Percentiles rank a stretch among this genome's conserved stretches.
Evolutionary conservation across 2,797 vertebrate genomes (phyloP).

Genomic region (Pogonophryne albipinna): DNA sequence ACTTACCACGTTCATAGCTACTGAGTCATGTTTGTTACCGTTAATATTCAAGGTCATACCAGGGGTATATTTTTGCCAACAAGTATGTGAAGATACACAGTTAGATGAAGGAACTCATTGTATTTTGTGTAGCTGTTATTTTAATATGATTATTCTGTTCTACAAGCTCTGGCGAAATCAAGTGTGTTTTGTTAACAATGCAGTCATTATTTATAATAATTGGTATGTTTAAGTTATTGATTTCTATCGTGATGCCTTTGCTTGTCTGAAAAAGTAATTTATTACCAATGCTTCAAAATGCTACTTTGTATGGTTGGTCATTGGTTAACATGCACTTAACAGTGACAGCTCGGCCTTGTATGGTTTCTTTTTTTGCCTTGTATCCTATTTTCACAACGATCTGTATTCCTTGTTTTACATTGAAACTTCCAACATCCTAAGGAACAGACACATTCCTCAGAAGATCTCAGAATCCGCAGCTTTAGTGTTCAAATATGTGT

Average conservation of each 20-base stretch:
- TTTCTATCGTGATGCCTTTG: slow-evolving; percentile 70
- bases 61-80: slow-evolving; percentile 39
- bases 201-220: slow-evolving; percentile 76
- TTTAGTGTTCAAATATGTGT: slow-evolving; percentile 57
- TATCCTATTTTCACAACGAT: slow-evolving; percentile 6
- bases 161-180: slow-evolving; percentile 49
- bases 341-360: slow-evolving; percentile 47
- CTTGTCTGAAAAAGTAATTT: slow-evolving; percentile 59
- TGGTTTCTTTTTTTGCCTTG: slow-evolving; percentile 3
- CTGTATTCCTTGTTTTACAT: slow-evolving; percentile 47
- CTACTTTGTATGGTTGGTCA: slow-evolving; percentile 52
- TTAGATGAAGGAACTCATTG: slow-evolving; percentile 53
- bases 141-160: slow-evolving; percentile 60
- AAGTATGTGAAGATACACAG: slow-evolving; percentile 52
- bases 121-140: slow-evolving; percentile 60
- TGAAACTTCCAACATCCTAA: slow-evolving; percentile 32
- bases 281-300: slow-evolving; percentile 44
- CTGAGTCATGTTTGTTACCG: slow-evolving; percentile 38
- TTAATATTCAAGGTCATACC: slow-evolving; percentile 40
- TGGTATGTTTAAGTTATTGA: slow-evolving; percentile 80
- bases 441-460: slow-evolving; percentile 51
- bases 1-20: background rate
- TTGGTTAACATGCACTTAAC: slow-evolving; percentile 60
- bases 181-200: slow-evolving; percentile 67
- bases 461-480: slow-evolving; percentile 47